Evolutionary conservation across 2,888 invertebrate species (phyloP), one percentile per base, ranked within the genome.

Genomic region (Lithophane leautieri): DNA sequence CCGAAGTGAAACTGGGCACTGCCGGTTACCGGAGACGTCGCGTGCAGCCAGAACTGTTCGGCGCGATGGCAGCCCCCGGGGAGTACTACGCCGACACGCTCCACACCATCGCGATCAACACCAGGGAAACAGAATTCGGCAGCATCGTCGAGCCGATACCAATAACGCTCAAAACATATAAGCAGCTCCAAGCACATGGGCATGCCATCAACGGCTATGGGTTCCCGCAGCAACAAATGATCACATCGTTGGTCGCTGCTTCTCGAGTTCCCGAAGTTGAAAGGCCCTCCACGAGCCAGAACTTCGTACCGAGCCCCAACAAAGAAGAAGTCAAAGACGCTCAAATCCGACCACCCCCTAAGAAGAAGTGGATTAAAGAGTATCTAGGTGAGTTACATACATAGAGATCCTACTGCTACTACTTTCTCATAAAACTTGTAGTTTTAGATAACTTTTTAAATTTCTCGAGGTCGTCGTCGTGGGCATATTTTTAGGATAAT

Each of bases 361-460:
- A 98, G 95, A 98, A 98, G 96, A 98, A 98, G 93, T 98, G 98
- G 97, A 97, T 97, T 85, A 97, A 97, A 89, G 97, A 97, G 91
- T 97, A 97, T 92, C 94, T 97, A 88, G 97, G 97, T 95, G 94
- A 97, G 97, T 94, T 76, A 56, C 40, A 70, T 66, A 70, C 56
- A 76, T 60, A 74, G 60, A 60, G 47, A 74, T 28, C 60, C 58
- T 84, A 69, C 54, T 79, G 58, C 47, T 79, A 54, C n/a, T 79
- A 54, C 28, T 68, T 70, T 79, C 50, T 63, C 34, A 44, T 42
- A 69, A 67, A 62, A 67, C 25, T 25, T 60, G 28, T 42, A 50
- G 11, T 63, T 67, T 67, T 63, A 66, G 12, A 66, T 73, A 60
- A 67, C 44, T 70, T 62, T 76, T 76, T 52, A 22, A 82, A 62